Conservation (phyloP, 2,797 vertebrate species). For the Emys orbicularis region DNA sequence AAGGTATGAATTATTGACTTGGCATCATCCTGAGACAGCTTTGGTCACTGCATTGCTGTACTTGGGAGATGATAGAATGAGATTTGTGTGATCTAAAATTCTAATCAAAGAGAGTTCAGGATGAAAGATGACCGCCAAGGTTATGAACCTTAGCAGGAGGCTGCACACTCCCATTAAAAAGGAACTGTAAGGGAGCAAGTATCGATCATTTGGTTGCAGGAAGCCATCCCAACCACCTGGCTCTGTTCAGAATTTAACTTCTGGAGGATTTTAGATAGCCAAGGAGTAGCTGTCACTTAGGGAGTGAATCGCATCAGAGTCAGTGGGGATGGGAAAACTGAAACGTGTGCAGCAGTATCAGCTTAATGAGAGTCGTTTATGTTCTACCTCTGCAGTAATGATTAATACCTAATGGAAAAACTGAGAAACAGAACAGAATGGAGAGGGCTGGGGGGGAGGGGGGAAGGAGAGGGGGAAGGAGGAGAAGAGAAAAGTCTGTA, state of each 20-base stretch:
- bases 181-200: constrained; percentile 68
- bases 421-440: not conserved
- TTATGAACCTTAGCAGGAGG: constrained; percentile 79
- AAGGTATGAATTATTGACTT: constrained; percentile 86
- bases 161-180: constrained; percentile 75
- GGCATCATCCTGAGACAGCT: constrained; percentile 83
- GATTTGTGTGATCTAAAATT: constrained; percentile 86
- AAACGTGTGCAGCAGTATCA: not conserved
- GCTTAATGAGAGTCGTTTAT: not conserved
- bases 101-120: constrained; percentile 83
- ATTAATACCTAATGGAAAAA: not conserved
- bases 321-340: not conserved
- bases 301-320: not conserved
- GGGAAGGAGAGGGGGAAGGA: accelerated
- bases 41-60: constrained; percentile 83
- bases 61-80: constrained; percentile 82
- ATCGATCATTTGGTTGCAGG: constrained; percentile 72
- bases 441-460: accelerated
- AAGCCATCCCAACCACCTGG: constrained; percentile 43
- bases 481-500: not conserved
- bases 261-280: constrained; percentile 55
- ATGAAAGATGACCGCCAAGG: constrained; percentile 83
- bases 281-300: not conserved
- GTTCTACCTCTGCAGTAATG: not conserved
- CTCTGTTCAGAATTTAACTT: constrained; percentile 66